Evolutionary conservation across 2,113 vertebrate genomes (phyloP), one percentile per base, ranked within the genome.

Genomic region (Halcyon senegalensis): DNA sequence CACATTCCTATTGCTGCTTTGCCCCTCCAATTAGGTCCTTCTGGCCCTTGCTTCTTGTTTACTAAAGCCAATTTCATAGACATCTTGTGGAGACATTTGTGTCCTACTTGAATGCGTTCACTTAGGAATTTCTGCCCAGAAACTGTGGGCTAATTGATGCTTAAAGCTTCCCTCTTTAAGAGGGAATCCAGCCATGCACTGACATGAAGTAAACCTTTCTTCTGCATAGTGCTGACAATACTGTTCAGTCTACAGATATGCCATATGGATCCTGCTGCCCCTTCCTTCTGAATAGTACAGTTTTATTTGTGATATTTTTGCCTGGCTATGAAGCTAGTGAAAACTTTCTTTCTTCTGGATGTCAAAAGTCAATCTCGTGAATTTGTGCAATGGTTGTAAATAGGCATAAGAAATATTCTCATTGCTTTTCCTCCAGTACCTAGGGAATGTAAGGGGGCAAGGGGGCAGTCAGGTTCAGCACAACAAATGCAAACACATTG

Each of bases 371-470:
- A 94, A 73, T 58, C 46, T 33, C 10, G 5, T 16, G 8, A 63
- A 18, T 35, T 72, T 72, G 13, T 67, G 7, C 16, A 53, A 6
- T 39, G 20, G 10, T n/a, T 75, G 20, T 51, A 64, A 64, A 74
- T 9, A 50, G 13, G 20, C 16, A 4, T 5, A 44, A 59, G 30
- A 64, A 56, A 60, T 46, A 59, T 9, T 56, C 10, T 51, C 20
- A 15, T 2, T 53, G 43, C 4, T 77, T 90, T 72, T 37, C 17
- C 11, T 72, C 25, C 39, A 13, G 8, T 43, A 43, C 24, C 13
- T 27, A 7, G 37, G n/a, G 60, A 74, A n/a, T 33, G 48, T 35
- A 50, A 37, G 11, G 21, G 13, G 5, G 5, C 0, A 1, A 8
- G 7, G 9, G 4, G 3, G 6, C 19, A 17, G 28, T 23, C 35